Conservation (phyloP, 2,113 vertebrate genomes). For the Thalassarche chlororhynchos region DNA sequence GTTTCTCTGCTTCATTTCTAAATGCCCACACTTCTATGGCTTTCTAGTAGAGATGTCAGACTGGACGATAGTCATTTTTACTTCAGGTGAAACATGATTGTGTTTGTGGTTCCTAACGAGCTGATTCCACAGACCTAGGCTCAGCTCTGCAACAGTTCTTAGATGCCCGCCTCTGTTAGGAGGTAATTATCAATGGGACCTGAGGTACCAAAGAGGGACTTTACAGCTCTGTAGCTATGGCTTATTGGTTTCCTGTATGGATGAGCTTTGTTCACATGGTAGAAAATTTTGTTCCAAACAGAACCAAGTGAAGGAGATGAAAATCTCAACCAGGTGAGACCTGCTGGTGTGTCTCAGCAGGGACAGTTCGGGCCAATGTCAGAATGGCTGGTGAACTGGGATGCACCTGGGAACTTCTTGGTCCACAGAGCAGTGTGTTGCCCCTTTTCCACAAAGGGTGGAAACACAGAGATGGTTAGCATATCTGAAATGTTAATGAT, state of each 20-base stretch:
- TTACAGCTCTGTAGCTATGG: background rate
- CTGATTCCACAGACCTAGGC: background rate
- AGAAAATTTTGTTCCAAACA: background rate
- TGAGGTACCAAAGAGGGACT: background rate
- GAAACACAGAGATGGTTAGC: background rate
- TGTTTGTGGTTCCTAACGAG: background rate
- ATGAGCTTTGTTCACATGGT: background rate
- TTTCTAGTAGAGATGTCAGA: background rate
- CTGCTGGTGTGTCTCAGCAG: background rate
- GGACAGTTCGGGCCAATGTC: background rate
- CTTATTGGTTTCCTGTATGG: background rate
- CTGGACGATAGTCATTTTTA: background rate
- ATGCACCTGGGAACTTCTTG: background rate
- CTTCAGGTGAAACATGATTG: background rate
- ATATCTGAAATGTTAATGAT: background rate
- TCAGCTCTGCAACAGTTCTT: background rate
- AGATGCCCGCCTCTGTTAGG: background rate
- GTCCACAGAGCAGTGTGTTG: background rate
- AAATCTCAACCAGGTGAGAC: background rate
- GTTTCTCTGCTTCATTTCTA: background rate
- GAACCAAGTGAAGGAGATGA: background rate
- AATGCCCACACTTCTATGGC: background rate
- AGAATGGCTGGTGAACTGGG: background rate
- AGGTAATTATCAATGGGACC: background rate
- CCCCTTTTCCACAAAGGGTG: background rate